Evolutionary conservation across 2,113 vertebrate genomes (phyloP).

Genomic region (Desmodus rotundus): DNA sequence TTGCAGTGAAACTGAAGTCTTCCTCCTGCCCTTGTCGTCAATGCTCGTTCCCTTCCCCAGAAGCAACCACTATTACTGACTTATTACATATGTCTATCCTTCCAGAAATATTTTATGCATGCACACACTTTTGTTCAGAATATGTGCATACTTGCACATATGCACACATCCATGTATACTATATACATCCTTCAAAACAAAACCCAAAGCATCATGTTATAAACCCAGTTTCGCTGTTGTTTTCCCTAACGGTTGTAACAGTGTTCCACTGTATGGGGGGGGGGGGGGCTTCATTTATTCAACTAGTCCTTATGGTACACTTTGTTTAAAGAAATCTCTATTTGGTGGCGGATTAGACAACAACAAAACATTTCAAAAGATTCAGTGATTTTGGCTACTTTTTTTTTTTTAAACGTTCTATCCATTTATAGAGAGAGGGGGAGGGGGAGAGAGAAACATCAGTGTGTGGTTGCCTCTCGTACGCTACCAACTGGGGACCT

Average conservation of each 20-base stretch:
- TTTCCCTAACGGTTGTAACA: background rate
- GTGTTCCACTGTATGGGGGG: background rate
- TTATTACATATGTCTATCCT: background rate
- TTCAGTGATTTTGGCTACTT: background rate
- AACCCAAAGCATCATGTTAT: background rate
- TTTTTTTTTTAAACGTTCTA: background rate
- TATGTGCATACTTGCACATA: background rate
- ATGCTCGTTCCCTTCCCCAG: background rate
- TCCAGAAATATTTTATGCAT: background rate
- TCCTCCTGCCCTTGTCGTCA: background rate
- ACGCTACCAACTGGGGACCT: too few species aligned
- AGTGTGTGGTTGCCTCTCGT: too few species aligned
- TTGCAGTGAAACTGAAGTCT: background rate
- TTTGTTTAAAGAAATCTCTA: background rate
- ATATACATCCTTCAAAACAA: background rate
- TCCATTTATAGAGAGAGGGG: too few species aligned
- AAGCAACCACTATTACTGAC: background rate
- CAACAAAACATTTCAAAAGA: constrained; percentile 1
- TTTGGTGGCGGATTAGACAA: background rate
- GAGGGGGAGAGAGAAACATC: too few species aligned
- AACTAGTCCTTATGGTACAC: background rate
- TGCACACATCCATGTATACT: background rate
- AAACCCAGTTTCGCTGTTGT: background rate
- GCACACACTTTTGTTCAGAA: background rate
- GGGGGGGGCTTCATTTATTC: background rate